These are phyloP conservation scores for Cassiopea xamachana DNA, from an alignment of 30 jellyfish, hydroid and myxozoan genomes.

Conservation along the genomic window DNA sequence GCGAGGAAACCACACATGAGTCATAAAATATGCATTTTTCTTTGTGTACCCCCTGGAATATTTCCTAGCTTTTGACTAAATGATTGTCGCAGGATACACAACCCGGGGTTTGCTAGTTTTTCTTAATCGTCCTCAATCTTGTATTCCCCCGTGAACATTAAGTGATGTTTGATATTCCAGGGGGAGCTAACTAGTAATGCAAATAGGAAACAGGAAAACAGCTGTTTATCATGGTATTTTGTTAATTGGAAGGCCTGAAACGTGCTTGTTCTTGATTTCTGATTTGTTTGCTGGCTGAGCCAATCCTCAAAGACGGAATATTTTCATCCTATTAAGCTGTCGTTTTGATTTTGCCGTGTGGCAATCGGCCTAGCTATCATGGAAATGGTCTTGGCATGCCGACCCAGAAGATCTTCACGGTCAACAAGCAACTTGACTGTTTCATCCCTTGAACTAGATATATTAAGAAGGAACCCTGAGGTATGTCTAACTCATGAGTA, in stretches of 20 bases:
- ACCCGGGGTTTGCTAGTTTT: not conserved
- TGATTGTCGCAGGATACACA: not conserved
- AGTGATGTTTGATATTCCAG: not conserved
- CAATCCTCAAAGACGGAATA: not conserved
- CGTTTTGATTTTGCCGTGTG: not conserved
- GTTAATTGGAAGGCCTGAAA: conserved; percentile 18
- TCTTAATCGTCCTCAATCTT: no score
- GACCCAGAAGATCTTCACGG: conserved; percentile 63
- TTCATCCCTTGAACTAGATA: conserved; percentile 54
- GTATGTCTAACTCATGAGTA: conserved; percentile 32
- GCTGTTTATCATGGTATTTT: conserved; percentile 34
- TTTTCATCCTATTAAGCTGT: not conserved
- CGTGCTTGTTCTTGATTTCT: not conserved
- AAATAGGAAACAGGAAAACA: conserved; percentile 33
- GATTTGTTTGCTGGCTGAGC: conserved; percentile 2
- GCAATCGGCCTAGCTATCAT: conserved; percentile 15
- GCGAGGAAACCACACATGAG: conserved; percentile 44
- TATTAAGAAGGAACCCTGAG: conserved; percentile 66
- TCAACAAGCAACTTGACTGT: conserved; percentile 26
- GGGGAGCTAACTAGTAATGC: not conserved
- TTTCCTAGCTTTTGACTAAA: not conserved
- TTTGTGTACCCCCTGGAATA: not conserved
- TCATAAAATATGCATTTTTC: conserved; percentile 20
- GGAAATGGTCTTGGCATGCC: conserved; percentile 61
- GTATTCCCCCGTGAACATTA: not conserved